These are phyloP conservation scores for Sphaerophoria rueppellii DNA, from an alignment of 2,888 invertebrate species.

Conservation along the genomic window DNA sequence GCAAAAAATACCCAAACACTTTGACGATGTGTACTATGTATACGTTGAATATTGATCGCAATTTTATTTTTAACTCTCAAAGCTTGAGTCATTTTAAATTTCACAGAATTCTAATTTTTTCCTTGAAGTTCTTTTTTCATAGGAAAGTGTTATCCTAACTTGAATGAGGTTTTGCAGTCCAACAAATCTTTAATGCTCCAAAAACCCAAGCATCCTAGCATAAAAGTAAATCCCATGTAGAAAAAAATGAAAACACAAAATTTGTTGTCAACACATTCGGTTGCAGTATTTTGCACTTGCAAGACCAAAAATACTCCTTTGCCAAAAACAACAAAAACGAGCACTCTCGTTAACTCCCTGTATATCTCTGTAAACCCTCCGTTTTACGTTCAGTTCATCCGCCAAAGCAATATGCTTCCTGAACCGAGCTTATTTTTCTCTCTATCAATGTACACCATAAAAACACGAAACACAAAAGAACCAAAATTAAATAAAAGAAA, in stretches of 20 bases:
- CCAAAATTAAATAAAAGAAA: slow-evolving; percentile 21
- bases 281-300: slow-evolving; percentile 14
- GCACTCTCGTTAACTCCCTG: neutral
- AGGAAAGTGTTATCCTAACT: neutral
- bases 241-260: slow-evolving; percentile 17
- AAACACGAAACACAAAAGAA: slow-evolving; percentile 42
- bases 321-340: slow-evolving; percentile 4
- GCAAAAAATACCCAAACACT: too few species aligned
- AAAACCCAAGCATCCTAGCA: slow-evolving; percentile 13
- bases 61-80: too few species aligned
- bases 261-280: slow-evolving; percentile 28
- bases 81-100: too few species aligned
- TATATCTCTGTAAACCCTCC: neutral
- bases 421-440: slow-evolving; percentile 24
- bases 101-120: too few species aligned
- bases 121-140: too few species aligned
- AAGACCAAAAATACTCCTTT: slow-evolving; percentile 24
- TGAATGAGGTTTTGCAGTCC: neutral
- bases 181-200: slow-evolving; percentile 15
- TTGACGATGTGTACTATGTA: too few species aligned
- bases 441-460: slow-evolving; percentile 3
- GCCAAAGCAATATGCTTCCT: slow-evolving; percentile 46
- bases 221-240: slow-evolving; percentile 24
- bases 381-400: slow-evolving; percentile 19
- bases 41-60: too few species aligned